Percentiles rank a stretch among this genome's conserved stretches.
Evolutionary conservation across 2,113 vertebrate genomes (phyloP).

Genomic region (Corythornis cristatus): DNA sequence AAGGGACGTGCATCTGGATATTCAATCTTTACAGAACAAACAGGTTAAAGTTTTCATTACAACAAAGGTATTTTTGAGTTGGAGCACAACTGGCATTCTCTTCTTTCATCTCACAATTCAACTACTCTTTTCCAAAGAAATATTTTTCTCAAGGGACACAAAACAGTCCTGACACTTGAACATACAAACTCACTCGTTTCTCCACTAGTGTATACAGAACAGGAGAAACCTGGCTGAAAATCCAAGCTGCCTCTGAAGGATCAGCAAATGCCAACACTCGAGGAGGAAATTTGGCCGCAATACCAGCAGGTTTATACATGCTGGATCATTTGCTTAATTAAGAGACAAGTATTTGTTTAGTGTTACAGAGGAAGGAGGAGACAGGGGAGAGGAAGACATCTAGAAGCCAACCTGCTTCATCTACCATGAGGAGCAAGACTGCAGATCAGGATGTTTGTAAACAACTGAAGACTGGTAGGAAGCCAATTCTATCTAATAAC

Average conservation of each 20-base stretch:
- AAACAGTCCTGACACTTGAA: neutral
- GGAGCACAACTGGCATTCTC: neutral
- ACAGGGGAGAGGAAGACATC: neutral
- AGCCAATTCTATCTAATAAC: neutral
- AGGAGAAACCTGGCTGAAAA: neutral
- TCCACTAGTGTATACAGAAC: neutral
- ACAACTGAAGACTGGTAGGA: neutral
- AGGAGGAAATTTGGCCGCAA: neutral
- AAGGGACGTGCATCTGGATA: neutral
- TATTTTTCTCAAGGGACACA: neutral
- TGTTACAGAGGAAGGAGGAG: neutral
- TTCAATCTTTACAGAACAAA: neutral
- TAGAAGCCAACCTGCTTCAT: neutral
- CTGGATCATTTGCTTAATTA: neutral
- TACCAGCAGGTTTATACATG: neutral
- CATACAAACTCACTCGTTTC: neutral
- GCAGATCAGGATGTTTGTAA: neutral
- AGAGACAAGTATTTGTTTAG: neutral
- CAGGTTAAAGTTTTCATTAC: neutral
- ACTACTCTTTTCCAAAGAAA: neutral
- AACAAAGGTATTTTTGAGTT: neutral
- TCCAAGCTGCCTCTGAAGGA: neutral
- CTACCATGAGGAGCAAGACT: neutral
- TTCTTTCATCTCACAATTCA: neutral
- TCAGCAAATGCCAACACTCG: neutral